These are phyloP conservation scores for Temnothorax nylanderi DNA, from an alignment of 1,140 invertebrate genomes.

Conservation along the genomic window DNA sequence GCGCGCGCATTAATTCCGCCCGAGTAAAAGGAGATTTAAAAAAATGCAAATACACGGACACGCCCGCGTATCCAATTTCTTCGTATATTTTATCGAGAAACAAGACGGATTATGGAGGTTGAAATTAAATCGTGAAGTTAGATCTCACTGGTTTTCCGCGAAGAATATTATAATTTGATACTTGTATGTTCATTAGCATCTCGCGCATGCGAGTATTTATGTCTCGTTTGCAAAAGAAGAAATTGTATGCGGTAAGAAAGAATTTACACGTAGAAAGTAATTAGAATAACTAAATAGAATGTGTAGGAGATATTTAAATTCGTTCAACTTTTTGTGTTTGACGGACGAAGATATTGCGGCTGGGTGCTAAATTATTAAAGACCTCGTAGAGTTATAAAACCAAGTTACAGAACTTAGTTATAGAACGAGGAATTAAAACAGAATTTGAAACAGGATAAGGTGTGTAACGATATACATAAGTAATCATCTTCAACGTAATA, in stretches of 20 bases:
- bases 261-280: not conserved
- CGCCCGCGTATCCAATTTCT: slow-evolving; percentile 30
- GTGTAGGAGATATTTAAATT: not conserved
- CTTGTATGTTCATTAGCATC: slow-evolving; percentile 9
- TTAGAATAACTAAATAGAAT: not conserved
- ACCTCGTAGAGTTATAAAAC: not conserved
- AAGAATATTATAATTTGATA: not conserved
- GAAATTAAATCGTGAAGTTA: slow-evolving; percentile 18
- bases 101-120: slow-evolving; percentile 14
- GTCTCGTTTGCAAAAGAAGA: not conserved
- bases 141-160: not conserved
- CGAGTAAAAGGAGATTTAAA: slow-evolving; percentile 22
- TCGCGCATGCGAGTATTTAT: not conserved
- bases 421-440: slow-evolving; percentile 17
- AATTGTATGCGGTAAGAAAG: not conserved
- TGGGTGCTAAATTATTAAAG: not conserved
- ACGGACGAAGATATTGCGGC: not conserved
- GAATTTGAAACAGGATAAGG: not conserved
- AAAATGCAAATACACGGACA: slow-evolving; percentile 10
- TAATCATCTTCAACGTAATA: not conserved
- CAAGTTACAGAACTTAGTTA: too few species aligned
- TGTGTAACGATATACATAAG: not conserved
- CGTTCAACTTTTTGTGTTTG: not conserved
- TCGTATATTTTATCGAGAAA: not conserved
- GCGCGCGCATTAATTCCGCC: not conserved